Base-by-base conservation (phyloP, 2,113 vertebrate species). In the Geococcyx californianus region DNA sequence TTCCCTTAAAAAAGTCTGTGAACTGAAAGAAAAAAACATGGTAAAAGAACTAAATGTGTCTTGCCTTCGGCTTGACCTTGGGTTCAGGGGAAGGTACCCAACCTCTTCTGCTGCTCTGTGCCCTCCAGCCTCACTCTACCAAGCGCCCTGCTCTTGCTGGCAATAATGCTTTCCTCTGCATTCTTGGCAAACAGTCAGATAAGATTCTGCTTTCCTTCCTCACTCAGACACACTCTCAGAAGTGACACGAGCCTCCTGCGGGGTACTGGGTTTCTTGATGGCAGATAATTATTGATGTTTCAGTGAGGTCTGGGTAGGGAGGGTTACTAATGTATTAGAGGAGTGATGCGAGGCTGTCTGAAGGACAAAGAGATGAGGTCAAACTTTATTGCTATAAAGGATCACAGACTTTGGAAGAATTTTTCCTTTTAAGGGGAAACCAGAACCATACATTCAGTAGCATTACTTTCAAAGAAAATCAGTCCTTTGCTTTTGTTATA, bases 231-330 rank as follows among this genome's bases (percentile, higher is more conserved):
- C 9, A 8, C 73, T 92, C 69, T 89, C 80, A 89, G 78, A 94
- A 91, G 62, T 54, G 81, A 94, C 91, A 84, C 0, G 0, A 95
- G 49, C 54, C 91, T 95, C 87, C 81, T 91, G 44, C 10, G 0
- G 69, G 36, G 58, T 79, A 91, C 73, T 76, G 40, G 40, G 33
- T 92, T 94, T 91, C 91, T 94, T 72, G 74, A 91, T 7, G 14
- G 62, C 51, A 83, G 66, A 84, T 87, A 91, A 84, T 87, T 95
- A 95, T 75, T 91, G 94, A 78, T 69, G 38, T 91, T 94, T 87
- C 54, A 24, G 62, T 36, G 81, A 89, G 74, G 84, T 87, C 86
- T 89, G 77, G 44, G 52, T 84, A 62, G 40, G n/a, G 49, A 94
- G 82, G 31, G 40, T 91, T 91, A 87, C 78, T 76, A 89, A 91